Evolutionary conservation across 1,140 invertebrate species (phyloP).

Genomic region (Antheraea pernyi): DNA sequence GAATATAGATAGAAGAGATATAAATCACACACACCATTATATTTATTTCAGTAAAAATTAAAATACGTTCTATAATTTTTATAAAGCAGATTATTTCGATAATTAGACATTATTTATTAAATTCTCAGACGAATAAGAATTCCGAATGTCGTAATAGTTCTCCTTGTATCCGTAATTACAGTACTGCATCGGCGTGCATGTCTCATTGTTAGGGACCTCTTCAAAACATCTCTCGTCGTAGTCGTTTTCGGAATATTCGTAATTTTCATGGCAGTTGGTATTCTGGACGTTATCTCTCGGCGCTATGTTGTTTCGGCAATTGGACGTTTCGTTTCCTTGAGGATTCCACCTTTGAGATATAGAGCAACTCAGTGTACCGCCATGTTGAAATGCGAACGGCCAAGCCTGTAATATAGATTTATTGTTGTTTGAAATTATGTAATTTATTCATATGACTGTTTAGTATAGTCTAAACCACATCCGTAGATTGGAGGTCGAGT

Average conservation of each 20-base stretch:
- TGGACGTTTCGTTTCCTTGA: conserved; percentile 33
- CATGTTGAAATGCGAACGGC: conserved; percentile 72
- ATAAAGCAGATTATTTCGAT: no score
- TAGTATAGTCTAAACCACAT: no score
- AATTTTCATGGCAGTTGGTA: conserved; percentile 41
- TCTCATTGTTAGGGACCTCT: conserved; percentile 43
- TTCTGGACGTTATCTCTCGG: conserved; percentile 40
- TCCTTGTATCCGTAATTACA: conserved; percentile 67
- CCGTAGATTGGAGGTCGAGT: no score
- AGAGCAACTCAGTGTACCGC: conserved; percentile 57
- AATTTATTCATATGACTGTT: no score
- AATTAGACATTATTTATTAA: conserved; percentile 54
- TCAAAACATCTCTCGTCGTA: conserved; percentile 64
- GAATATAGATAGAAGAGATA: no score
- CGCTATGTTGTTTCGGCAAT: conserved; percentile 25
- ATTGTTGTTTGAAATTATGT: background rate
- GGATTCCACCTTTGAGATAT: conserved; percentile 65
- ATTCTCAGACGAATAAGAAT: conserved; percentile 48
- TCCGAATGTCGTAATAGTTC: conserved; percentile 64
- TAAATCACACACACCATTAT: no score
- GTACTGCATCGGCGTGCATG: conserved; percentile 45
- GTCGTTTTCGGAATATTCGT: conserved; percentile 64
- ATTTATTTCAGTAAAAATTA: no score
- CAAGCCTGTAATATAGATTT: conserved; percentile 50
- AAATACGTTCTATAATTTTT: no score